Evolutionary conservation across 2,888 invertebrate genomes (phyloP), one percentile per base, ranked within the genome.

Genomic region (Coenonympha glycerion): DNA sequence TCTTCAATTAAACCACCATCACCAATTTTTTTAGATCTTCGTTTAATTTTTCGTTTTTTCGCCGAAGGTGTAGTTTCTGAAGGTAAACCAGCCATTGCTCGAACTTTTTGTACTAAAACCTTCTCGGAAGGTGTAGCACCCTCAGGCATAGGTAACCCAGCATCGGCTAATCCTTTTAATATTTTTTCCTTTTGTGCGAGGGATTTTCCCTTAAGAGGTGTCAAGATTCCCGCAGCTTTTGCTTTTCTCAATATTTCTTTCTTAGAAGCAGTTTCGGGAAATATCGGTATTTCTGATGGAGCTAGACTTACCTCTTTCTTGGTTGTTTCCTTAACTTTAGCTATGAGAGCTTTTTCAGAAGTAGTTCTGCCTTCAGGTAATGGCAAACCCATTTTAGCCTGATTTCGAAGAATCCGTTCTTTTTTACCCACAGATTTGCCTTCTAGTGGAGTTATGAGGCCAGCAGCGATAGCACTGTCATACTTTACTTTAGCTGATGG

Each of bases 141-240:
- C 59, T 67, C 67, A n/a, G 76, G 76, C 34, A 75, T 52, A 3
- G 72, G 74, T 6, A 76, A 47, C 3, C 72, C 74, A 39, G 71
- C 64, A 34, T 63, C 62, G 5, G 65, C 67, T 21, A 71, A 53
- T 1, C 69, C 71, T 65, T 55, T 71, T 2, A 73, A 48, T 33
- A 71, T 73, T 53, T 63, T 68, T 59, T 73, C 71, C 49, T 68
- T 70, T 49, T 70, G 62, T 9, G 59, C 47, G n/a, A 47, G 40
- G 1, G 59, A 49, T 52, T 62, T 65, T 8, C 55, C 60, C 50
- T 57, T 55, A 9, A 62, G 33, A 3, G 61, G 60, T 11, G 56
- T 63, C 2, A 66, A 3, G 1, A 51, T 33, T 37, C 53, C 55
- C 21, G 54, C 55, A 15, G 49, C 56, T 37, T 49, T 40, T 13